phyloP scores from a whole-genome alignment of 1,140 invertebrate species.

The Episyrphus balteatus region DNA sequence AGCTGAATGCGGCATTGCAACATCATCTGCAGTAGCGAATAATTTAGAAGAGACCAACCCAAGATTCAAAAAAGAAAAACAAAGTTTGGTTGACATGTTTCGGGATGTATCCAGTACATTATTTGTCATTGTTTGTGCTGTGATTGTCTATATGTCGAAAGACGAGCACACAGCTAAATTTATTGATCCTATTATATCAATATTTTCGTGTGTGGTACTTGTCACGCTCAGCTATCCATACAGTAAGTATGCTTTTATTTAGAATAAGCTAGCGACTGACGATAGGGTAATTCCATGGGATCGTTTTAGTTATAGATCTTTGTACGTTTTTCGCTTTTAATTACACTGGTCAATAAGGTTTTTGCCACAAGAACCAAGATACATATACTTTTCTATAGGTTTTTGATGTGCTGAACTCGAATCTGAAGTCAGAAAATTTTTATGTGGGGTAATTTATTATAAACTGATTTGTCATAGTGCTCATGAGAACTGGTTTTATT shows the following conservation, averaged over 20 bases:
- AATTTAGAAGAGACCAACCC: conserved; percentile 23
- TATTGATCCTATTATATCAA: conserved; percentile 58
- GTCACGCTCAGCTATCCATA: conserved; percentile 59
- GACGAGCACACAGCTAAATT: conserved; percentile 49
- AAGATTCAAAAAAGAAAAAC: conserved; percentile 29
- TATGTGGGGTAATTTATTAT: too few relatives aligned
- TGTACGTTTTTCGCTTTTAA: too few relatives aligned
- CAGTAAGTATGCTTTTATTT: conserved; percentile 43
- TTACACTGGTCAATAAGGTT: too few relatives aligned
- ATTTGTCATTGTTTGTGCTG: conserved; percentile 54
- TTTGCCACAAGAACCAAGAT: too few relatives aligned
- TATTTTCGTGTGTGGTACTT: conserved; percentile 51
- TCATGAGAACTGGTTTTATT: too few relatives aligned
- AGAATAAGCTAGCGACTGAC: too few relatives aligned
- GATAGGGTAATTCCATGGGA: too few relatives aligned
- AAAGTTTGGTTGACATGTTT: conserved; percentile 44
- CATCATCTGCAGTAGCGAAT: conserved; percentile 1
- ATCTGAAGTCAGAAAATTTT: too few relatives aligned
- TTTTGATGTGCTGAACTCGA: too few relatives aligned
- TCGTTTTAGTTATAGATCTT: too few relatives aligned
- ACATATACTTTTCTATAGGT: too few relatives aligned
- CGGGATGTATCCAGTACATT: conserved; percentile 54
- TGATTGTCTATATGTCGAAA: conserved; percentile 51
- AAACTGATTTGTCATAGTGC: too few relatives aligned
- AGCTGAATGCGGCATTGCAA: conserved; percentile 9